phyloP scores from a whole-genome alignment of 2,888 invertebrate species.

The Meliscaeva auricollis region DNA sequence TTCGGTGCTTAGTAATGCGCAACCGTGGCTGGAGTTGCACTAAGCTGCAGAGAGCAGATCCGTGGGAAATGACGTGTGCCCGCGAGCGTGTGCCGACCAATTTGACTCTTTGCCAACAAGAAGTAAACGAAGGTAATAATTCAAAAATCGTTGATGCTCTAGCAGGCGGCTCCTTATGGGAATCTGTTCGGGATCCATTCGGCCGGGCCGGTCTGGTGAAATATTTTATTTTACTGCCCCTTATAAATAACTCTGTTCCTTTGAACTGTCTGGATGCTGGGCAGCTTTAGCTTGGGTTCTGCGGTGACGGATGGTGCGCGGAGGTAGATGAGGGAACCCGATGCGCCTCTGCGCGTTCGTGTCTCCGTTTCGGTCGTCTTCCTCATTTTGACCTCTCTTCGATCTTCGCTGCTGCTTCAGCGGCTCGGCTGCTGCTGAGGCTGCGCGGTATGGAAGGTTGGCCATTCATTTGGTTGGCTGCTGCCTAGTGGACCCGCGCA shows the following conservation, averaged over 20 bases:
- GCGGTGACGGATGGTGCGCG: conserved; percentile 73
- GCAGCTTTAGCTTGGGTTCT: conserved; percentile 70
- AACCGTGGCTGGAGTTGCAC: conserved; percentile 52
- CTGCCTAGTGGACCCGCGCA: conserved; percentile 77
- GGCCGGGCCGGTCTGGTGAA: conserved; percentile 77
- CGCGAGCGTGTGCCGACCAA: conserved; percentile 87
- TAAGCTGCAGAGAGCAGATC: conserved; percentile 77
- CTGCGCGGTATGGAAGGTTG: conserved; percentile 82
- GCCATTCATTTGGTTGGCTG: conserved; percentile 84
- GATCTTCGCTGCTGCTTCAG: conserved; percentile 78
- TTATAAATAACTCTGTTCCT: conserved; percentile 76
- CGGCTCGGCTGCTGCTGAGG: conserved; percentile 76
- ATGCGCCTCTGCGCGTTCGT: conserved; percentile 65
- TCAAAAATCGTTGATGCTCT: conserved; percentile 82
- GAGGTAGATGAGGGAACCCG: conserved; percentile 69
- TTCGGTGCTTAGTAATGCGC: conserved; percentile 74
- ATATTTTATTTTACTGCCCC: conserved; percentile 77
- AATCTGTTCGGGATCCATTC: conserved; percentile 80
- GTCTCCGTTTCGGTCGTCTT: conserved; percentile 76
- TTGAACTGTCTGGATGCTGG: conserved; percentile 79
- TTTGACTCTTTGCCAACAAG: conserved; percentile 84
- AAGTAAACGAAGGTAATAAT: conserved; percentile 85
- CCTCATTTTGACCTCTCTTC: conserved; percentile 77
- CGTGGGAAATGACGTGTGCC: conserved; percentile 87
- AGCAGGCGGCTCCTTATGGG: conserved; percentile 80